A percentile compares a stretch with the other conserved stretches of the same genome.
Evolutionary conservation across 2,113 vertebrate species (phyloP).

Genomic region (Pedetes capensis): DNA sequence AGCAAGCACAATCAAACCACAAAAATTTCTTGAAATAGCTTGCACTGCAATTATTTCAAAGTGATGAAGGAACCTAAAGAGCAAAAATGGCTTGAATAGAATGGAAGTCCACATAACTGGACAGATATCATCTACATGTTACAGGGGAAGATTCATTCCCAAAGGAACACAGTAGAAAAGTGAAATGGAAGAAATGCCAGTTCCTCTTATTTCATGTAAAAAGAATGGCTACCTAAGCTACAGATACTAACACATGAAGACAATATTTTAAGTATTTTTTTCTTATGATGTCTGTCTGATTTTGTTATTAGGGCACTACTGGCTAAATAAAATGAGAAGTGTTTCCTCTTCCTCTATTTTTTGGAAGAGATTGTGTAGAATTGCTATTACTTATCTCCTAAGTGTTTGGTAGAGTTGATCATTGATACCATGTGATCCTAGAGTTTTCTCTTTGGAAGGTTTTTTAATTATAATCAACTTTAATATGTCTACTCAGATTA

Average conservation of each 20-base stretch:
- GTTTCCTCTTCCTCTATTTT: neutral
- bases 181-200: slow-evolving; percentile 38
- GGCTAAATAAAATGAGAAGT: neutral
- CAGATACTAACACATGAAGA: neutral
- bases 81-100: slow-evolving; percentile 2
- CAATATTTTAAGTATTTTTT: slow-evolving; percentile 33
- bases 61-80: neutral
- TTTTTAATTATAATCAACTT: too few relatives aligned
- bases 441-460: neutral
- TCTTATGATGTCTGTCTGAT: neutral
- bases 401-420: neutral
- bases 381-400: slow-evolving; percentile 1
- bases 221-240: neutral
- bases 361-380: neutral
- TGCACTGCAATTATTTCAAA: neutral
- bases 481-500: neutral
- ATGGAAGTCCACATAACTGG: slow-evolving; percentile 7
- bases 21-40: neutral
- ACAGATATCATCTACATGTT: neutral
- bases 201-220: neutral
- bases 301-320: neutral
- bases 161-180: slow-evolving; percentile 24
- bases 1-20: neutral
- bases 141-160: neutral
- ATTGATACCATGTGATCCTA: neutral